These are phyloP conservation scores for Orchesellides sinensis DNA, from an alignment of 2,888 invertebrate genomes.

Conservation along the genomic window DNA sequence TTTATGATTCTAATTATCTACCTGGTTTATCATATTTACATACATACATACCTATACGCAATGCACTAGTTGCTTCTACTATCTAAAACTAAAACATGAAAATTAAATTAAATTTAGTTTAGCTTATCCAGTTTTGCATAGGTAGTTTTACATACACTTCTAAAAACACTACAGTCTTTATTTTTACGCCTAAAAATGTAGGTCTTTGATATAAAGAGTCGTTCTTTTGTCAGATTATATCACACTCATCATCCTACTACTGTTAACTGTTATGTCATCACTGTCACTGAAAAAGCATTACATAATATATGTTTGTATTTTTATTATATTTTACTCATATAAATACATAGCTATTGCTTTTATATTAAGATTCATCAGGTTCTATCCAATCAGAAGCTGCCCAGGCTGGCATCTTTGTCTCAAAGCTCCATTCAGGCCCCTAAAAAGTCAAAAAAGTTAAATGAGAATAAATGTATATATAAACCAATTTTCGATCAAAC, in stretches of 20 bases:
- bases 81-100: too few species aligned
- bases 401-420: conserved; percentile 89
- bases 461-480: conserved; percentile 70
- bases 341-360: background rate
- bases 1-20: too few species aligned
- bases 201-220: conserved; percentile 26
- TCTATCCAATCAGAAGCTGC: conserved; percentile 91
- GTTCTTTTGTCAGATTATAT: conserved; percentile 22
- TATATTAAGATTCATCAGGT: conserved; percentile 78
- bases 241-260: conserved; percentile 24
- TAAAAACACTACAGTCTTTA: conserved; percentile 25
- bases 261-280: background rate
- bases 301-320: too few species aligned
- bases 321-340: too few species aligned
- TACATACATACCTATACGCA: background rate
- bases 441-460: conserved; percentile 76
- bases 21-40: too few species aligned
- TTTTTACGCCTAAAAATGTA: conserved; percentile 3
- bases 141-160: background rate
- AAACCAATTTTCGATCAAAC: conserved; percentile 65
- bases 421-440: conserved; percentile 97
- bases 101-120: too few species aligned
- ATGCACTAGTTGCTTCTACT: too few species aligned
- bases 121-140: too few species aligned
- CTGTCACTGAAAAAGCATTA: too few species aligned